These are phyloP conservation scores for Serripes groenlandicus DNA, from an alignment of 2,888 invertebrate genomes.

Conservation along the genomic window DNA sequence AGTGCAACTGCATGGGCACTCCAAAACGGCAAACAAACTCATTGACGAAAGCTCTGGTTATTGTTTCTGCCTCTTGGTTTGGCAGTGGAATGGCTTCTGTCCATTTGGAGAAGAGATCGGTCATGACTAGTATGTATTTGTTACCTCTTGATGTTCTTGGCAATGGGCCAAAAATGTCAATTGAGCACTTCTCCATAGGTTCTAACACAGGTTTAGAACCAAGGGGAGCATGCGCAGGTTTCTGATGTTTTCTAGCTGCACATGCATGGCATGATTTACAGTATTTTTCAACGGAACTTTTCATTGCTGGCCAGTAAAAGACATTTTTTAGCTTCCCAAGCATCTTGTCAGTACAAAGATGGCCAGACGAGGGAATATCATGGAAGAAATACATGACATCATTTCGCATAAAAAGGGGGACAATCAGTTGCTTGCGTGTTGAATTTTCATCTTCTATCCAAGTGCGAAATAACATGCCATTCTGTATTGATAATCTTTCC, in stretches of 20 bases:
- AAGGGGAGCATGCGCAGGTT: constrained; percentile 17
- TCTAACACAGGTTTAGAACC: constrained; percentile 9
- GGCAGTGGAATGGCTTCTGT: constrained; percentile 51
- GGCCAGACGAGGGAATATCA: constrained; percentile 40
- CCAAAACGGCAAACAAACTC: constrained; percentile 55
- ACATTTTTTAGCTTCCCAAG: neutral
- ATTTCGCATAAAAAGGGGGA: neutral
- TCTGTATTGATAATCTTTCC: constrained; percentile 24
- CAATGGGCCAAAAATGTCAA: constrained; percentile 62
- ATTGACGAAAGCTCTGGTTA: constrained; percentile 57
- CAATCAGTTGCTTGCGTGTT: constrained; percentile 24
- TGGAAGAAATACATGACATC: constrained; percentile 30
- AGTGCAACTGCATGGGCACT: constrained; percentile 49
- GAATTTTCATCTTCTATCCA: constrained; percentile 21
- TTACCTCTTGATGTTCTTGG: constrained; percentile 43
- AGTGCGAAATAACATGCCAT: constrained; percentile 27
- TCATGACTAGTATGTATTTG: constrained; percentile 53
- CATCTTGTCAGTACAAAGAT: constrained; percentile 47
- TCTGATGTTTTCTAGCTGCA: constrained; percentile 36
- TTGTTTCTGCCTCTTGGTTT: constrained; percentile 47
- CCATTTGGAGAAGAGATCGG: constrained; percentile 39
- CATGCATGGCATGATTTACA: constrained; percentile 34
- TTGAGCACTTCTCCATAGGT: constrained; percentile 63
- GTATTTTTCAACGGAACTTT: constrained; percentile 19
- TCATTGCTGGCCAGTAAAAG: constrained; percentile 47